Percentiles rank a stretch among this genome's conserved stretches.
These are phyloP conservation scores for Tragelaphus buxtoni DNA, from an alignment of 2,113 vertebrate species.

Conservation along the genomic window DNA sequence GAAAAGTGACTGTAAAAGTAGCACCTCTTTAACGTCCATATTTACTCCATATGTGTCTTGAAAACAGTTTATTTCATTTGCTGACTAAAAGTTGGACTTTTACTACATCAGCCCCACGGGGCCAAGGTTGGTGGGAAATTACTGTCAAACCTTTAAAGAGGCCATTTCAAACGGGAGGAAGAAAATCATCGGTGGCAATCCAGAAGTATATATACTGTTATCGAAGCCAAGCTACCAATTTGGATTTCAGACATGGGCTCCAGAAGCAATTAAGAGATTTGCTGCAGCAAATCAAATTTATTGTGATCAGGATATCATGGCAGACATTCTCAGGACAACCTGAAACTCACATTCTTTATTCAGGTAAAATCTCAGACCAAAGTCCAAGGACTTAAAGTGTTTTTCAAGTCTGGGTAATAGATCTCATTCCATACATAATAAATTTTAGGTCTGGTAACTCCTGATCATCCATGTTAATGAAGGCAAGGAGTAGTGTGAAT, in stretches of 20 bases:
- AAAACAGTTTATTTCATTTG: slow-evolving; percentile 50
- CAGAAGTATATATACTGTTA: not conserved
- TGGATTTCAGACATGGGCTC: not conserved
- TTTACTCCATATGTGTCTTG: slow-evolving; percentile 69
- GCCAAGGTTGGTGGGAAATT: not conserved
- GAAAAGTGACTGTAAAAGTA: slow-evolving; percentile 65
- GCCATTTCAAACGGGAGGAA: not conserved
- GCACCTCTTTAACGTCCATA: slow-evolving; percentile 63
- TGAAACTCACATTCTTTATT: not conserved
- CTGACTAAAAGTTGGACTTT: slow-evolving; percentile 44
- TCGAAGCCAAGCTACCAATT: not conserved
- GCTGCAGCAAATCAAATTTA: not conserved
- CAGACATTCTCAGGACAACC: not conserved
- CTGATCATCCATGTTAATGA: not conserved
- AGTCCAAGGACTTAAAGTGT: not conserved
- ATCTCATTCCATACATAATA: not conserved
- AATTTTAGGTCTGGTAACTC: slow-evolving; percentile 39
- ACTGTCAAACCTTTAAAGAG: not conserved
- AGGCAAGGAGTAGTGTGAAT: not conserved
- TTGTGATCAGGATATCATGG: not conserved
- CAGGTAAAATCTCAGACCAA: not conserved
- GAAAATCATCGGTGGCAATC: not conserved
- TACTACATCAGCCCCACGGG: not conserved
- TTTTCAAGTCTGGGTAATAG: not conserved
- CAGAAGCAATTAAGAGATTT: slow-evolving; percentile 12